phyloP scores from a whole-genome alignment of 2,888 invertebrate genomes.

The Drosophila planitibia region DNA sequence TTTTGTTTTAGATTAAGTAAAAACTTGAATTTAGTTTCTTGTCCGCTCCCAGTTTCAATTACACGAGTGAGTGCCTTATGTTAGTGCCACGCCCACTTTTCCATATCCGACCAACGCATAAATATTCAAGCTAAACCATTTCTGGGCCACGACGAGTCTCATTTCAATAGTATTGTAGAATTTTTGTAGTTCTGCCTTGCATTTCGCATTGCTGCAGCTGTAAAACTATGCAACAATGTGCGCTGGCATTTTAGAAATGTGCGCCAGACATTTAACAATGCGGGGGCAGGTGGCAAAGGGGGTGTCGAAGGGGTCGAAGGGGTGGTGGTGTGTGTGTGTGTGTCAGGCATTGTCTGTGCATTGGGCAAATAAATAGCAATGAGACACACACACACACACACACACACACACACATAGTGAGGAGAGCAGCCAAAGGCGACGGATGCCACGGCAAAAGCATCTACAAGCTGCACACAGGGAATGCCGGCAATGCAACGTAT shows the following conservation, averaged over 20 bases:
- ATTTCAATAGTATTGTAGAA: slow-evolving; percentile 42
- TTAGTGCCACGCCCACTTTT: slow-evolving; percentile 3
- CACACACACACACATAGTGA: slow-evolving; percentile 8
- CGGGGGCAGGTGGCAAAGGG: background rate
- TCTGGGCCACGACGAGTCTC: slow-evolving; percentile 52
- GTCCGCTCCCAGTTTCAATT: slow-evolving; percentile 1
- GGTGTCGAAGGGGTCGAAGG: background rate
- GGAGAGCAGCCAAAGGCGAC: slow-evolving; percentile 40
- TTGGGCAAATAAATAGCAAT: slow-evolving; percentile 44
- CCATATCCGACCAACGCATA: slow-evolving; percentile 5
- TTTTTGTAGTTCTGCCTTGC: slow-evolving; percentile 24
- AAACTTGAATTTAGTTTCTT: background rate
- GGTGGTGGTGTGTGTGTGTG: background rate
- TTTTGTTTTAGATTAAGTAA: background rate
- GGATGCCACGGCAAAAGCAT: slow-evolving; percentile 72
- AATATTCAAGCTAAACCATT: slow-evolving; percentile 46
- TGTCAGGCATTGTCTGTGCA: slow-evolving; percentile 1
- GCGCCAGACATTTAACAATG: slow-evolving; percentile 59
- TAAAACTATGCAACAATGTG: slow-evolving; percentile 56
- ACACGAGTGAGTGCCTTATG: background rate
- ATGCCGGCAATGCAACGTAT: slow-evolving; percentile 71
- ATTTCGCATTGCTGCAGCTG: slow-evolving; percentile 21
- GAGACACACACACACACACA: slow-evolving; percentile 9
- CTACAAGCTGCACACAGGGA: slow-evolving; percentile 67
- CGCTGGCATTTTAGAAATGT: slow-evolving; percentile 74